Evolutionary conservation across 2,113 vertebrate genomes (phyloP), one percentile per base, ranked within the genome.

Genomic region (Urocitellus parryii): DNA sequence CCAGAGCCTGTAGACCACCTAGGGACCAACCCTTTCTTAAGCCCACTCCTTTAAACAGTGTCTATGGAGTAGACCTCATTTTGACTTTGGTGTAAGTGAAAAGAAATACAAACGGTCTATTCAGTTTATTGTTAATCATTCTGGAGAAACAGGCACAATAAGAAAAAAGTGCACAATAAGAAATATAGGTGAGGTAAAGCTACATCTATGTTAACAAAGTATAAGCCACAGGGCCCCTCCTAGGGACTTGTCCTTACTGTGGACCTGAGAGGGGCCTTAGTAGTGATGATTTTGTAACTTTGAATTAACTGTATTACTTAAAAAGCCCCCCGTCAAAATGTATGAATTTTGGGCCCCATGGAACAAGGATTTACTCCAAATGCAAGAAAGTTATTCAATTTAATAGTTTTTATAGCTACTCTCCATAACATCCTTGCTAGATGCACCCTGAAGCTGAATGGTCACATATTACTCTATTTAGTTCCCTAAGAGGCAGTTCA

Each of bases 331-430:
- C 39, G 5, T 3, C 20, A 56, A 94, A 70, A n/a, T 48, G 4
- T 56, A 48, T 42, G 56, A 1, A 51, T 3, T 29, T 83, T 48
- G 74, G 42, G 6, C 10, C 42, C 18, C 37, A 51, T 17, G 76
- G 94, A 81, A 76, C 42, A 56, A 90, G 29, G 45, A 56, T 91
- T 68, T 58, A 51, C 27, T 25, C 9, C 67, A 2, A 85, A 20
- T 61, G 4, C 22, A 79, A 16, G 27, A 12, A 74, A 61, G 70
- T 80, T 51, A 80, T 42, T 84, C 27, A 48, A 10, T 51, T 39
- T 80, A 84, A 85, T 81, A 27, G 77, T 72, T 92, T 91, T n/a
- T n/a, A 5, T 73, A 67, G 67, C 45, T 88, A 24, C 65, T 91
- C 91, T 51, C 29, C 39, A 63, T 79, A 37, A 72, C 24, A n/a